Base-by-base conservation (phyloP, 2,888 invertebrate species). In the Ornithoptera alexandrae region DNA sequence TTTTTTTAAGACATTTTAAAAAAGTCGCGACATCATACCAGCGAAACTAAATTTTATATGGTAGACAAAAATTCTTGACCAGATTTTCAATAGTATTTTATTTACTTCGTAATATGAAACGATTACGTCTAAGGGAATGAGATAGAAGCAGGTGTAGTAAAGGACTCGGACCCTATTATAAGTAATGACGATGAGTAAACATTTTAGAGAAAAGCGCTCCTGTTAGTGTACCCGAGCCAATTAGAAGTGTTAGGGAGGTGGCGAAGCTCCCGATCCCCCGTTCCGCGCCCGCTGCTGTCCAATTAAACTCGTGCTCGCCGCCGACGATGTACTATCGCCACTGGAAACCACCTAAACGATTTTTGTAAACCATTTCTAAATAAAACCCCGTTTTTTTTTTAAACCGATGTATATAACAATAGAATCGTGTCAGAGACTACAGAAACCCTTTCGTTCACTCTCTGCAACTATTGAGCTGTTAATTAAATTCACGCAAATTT, bases 361-460 rank as follows among this genome's bases (percentile, higher is more conserved):
- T 89, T 89, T 89, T 88, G 88, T 90, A 89, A 89, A 84, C 85
- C 88, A 87, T 89, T 89, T 86, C 85, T 86, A 88, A 89, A 87
- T 87, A 89, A 89, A 86, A 86, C 87, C 83, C 81, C 78, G 74
- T 77, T 86, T 91, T 89, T n/a, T 92, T 91, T 92, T 91, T 89
- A 83, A 85, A 83, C 77, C 76, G 79, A 77, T 74, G 77, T 78
- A 83, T 79, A 86, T 85, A 90, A 92, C 92, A 92, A 92, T 90
- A 81, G 89, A 89, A 83, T 86, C 88, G 86, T 87, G 89, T 87
- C 88, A 88, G 89, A 87, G 84, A 78, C 83, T 84, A 83, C 86
- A 88, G 90, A 87, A 89, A 88, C 87, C 76, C 83, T 85, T 15
- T 84, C 86, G 85, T 83, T 72, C 84, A 81, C 85, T 85, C 84